A percentile compares a stretch with the other conserved stretches of the same genome.
Evolutionary conservation across 2,113 vertebrate species (phyloP).

Genomic region (Onychostruthus taczanowskii): DNA sequence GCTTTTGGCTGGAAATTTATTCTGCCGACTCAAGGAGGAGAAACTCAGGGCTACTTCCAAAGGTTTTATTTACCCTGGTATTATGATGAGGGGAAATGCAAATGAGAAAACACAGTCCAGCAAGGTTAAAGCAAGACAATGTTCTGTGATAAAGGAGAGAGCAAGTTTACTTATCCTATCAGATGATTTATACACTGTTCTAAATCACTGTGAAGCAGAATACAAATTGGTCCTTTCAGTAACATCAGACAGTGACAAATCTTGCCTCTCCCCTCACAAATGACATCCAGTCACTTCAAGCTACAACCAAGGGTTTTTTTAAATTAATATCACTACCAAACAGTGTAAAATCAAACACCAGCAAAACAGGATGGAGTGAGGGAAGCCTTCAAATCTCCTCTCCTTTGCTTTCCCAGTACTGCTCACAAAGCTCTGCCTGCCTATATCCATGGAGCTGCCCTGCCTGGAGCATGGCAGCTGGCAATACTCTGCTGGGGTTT

Average conservation of each 20-base stretch:
- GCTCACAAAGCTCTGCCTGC: not conserved
- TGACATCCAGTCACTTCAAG: not conserved
- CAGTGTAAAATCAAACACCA: not conserved
- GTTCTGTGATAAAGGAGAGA: not conserved
- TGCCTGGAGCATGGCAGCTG: not conserved
- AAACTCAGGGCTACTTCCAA: not conserved
- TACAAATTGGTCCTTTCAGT: not conserved
- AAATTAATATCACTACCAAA: not conserved
- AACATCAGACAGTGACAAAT: not conserved
- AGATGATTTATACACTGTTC: not conserved
- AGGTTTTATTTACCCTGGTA: not conserved
- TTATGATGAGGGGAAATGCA: accelerated
- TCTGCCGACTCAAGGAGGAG: not conserved
- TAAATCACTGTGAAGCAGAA: not conserved
- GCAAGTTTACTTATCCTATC: not conserved
- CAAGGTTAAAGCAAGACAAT: not conserved
- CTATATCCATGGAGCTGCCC: not conserved
- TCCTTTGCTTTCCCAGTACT: not conserved
- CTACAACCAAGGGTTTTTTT: not conserved
- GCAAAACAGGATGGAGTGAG: not conserved
- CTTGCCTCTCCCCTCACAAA: not conserved
- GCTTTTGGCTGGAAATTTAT: not conserved
- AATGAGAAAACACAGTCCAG: not conserved
- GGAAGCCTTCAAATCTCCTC: not conserved
- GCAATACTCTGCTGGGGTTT: not conserved